These are phyloP conservation scores for Aphidius gifuensis DNA, from an alignment of 1,140 invertebrate species.

Conservation along the genomic window DNA sequence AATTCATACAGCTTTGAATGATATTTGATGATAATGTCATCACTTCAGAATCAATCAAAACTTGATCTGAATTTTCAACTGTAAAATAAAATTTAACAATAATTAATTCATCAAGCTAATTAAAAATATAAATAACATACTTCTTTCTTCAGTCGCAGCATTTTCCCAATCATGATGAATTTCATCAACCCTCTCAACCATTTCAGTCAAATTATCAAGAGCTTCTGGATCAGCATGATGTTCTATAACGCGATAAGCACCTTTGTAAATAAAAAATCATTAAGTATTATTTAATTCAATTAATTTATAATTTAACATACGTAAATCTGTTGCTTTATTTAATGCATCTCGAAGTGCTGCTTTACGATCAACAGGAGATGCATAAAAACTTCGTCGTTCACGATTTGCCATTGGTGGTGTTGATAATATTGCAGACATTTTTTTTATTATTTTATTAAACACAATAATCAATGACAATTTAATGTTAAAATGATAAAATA, in stretches of 20 bases:
- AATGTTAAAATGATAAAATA: too few species aligned
- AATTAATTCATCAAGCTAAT: conserved; percentile 3
- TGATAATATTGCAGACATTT: background rate
- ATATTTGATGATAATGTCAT: conserved; percentile 43
- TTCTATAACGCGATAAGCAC: conserved; percentile 28
- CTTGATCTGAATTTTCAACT: conserved; percentile 37
- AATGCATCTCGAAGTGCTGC: conserved; percentile 27
- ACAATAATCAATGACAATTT: too few species aligned
- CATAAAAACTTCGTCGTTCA: conserved; percentile 17
- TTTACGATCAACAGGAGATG: conserved; percentile 33
- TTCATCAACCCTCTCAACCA: conserved; percentile 31
- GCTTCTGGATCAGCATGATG: conserved; percentile 21
- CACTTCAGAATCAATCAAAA: conserved; percentile 47
- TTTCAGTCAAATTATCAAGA: conserved; percentile 28
- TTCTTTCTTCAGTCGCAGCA: background rate
- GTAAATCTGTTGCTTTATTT: conserved; percentile 23
- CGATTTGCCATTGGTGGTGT: background rate
- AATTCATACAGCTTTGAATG: conserved; percentile 35
- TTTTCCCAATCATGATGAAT: conserved; percentile 36
- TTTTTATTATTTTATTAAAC: background rate
- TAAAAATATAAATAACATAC: background rate
- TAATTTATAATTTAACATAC: conserved; percentile 28
- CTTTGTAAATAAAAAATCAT: background rate
- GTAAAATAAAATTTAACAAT: conserved; percentile 21
- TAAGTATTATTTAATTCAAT: conserved; percentile 3